phyloP scores from a whole-genome alignment of 2,888 invertebrate species.

The Dromius quadrimaculatus region DNA sequence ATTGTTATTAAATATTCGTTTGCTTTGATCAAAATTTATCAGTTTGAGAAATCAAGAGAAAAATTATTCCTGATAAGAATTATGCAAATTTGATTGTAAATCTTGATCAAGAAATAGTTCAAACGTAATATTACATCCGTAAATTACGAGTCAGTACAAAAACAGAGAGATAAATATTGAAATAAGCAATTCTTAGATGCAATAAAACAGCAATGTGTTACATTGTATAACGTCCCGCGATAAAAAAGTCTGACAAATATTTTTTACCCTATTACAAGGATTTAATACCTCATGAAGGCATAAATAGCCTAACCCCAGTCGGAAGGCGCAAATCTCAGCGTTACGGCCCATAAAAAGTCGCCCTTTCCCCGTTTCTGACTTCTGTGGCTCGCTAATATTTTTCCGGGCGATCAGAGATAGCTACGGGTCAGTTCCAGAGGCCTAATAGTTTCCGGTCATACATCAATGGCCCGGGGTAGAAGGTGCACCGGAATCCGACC shows the following conservation, averaged over 20 bases:
- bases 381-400: slow-evolving; percentile 65
- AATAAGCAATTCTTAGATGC: no score
- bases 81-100: no score
- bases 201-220: slow-evolving; percentile 26
- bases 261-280: slow-evolving; percentile 28
- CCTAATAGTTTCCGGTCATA: slow-evolving; percentile 64
- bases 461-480: slow-evolving; percentile 8
- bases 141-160: no score
- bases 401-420: slow-evolving; percentile 67
- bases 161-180: no score
- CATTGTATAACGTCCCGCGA: slow-evolving; percentile 27
- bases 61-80: no score
- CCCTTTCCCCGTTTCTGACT: background rate
- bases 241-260: slow-evolving; percentile 24
- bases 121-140: no score
- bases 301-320: slow-evolving; percentile 21
- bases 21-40: no score
- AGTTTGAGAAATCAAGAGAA: no score
- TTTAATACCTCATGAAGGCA: slow-evolving; percentile 25
- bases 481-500: slow-evolving; percentile 57
- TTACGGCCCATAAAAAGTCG: slow-evolving; percentile 44
- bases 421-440: slow-evolving; percentile 62
- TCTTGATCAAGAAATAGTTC: no score
- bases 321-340: slow-evolving; percentile 32
- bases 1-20: no score